Percentiles rank a stretch among this genome's conserved stretches.
Conservation (phyloP, 2,113 vertebrate species). For the Barbus barbus region DNA sequence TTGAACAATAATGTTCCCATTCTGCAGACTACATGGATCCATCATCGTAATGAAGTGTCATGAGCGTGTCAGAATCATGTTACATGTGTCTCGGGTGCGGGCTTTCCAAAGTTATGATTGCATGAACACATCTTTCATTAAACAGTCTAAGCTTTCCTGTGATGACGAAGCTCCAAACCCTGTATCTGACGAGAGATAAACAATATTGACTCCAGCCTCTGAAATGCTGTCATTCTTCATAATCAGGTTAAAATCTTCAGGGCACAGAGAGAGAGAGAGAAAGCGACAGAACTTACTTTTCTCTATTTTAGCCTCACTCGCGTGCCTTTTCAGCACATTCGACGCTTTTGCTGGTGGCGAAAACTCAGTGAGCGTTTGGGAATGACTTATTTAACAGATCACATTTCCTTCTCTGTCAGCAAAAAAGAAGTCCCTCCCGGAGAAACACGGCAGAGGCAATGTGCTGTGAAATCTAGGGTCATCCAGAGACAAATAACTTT, state of each 20-base stretch:
- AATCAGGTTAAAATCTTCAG: slow-evolving; percentile 37
- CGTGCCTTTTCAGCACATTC: slow-evolving; percentile 53
- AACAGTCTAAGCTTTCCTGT: neutral
- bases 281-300: slow-evolving; percentile 38
- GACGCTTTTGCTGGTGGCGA: slow-evolving; percentile 50
- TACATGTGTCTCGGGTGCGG: neutral
- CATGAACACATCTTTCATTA: slow-evolving; percentile 7
- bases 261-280: slow-evolving; percentile 20
- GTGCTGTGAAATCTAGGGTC: slow-evolving; percentile 58
- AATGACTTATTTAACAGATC: slow-evolving; percentile 64
- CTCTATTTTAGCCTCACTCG: slow-evolving; percentile 20
- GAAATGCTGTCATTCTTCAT: slow-evolving; percentile 29
- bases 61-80: neutral
- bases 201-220: slow-evolving; percentile 14
- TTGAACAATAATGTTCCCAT: neutral
- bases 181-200: slow-evolving; percentile 11
- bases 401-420: slow-evolving; percentile 57
- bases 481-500: slow-evolving; percentile 53
- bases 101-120: neutral
- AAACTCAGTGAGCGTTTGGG: slow-evolving; percentile 46
- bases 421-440: slow-evolving; percentile 45
- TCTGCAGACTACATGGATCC: neutral
- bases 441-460: slow-evolving; percentile 39
- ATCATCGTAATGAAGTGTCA: slow-evolving; percentile 14
- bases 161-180: neutral